A percentile compares a stretch with the other conserved stretches of the same genome.
Evolutionary conservation across 2,888 invertebrate genomes (phyloP).

Genomic region (Dryobotodes eremita): DNA sequence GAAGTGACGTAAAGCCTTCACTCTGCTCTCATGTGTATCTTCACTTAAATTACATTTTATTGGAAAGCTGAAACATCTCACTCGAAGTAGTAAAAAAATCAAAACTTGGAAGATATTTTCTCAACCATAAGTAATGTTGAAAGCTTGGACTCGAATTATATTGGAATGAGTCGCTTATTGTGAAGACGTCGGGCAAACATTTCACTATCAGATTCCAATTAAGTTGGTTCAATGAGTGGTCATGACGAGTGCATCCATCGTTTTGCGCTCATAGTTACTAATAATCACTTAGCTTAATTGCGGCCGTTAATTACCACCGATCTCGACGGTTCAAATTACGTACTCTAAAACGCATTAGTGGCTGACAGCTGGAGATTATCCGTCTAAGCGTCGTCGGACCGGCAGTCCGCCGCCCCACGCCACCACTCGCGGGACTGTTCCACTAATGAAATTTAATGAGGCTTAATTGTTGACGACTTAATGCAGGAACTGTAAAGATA

Average conservation of each 20-base stretch:
- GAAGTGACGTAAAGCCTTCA: constrained; percentile 90
- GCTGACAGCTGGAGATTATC: constrained; percentile 91
- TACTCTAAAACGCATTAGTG: constrained; percentile 91
- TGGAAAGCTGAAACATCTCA: constrained; percentile 83
- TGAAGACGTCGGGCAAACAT: constrained; percentile 47
- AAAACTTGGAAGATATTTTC: constrained; percentile 57
- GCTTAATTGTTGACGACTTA: constrained; percentile 90
- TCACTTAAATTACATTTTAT: constrained; percentile 88
- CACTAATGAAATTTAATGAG: constrained; percentile 90
- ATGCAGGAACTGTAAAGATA: constrained; percentile 88
- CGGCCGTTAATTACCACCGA: constrained; percentile 89
- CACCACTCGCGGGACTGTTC: constrained; percentile 82
- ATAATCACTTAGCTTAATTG: constrained; percentile 91
- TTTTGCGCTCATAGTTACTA: constrained; percentile 83
- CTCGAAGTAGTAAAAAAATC: constrained; percentile 65
- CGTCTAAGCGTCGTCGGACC: constrained; percentile 87
- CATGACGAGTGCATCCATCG: constrained; percentile 72
- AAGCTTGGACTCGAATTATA: constrained; percentile 38
- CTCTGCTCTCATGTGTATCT: constrained; percentile 87
- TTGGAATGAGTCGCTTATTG: constrained; percentile 39
- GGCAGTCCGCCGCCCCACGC: constrained; percentile 75
- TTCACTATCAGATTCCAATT: constrained; percentile 53
- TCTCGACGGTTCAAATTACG: constrained; percentile 91
- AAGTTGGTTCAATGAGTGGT: constrained; percentile 60
- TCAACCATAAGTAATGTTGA: constrained; percentile 44